Evolutionary conservation across 2,113 vertebrate species (phyloP), one percentile per base, ranked within the genome.

Genomic region (Catharus fuscescens): DNA sequence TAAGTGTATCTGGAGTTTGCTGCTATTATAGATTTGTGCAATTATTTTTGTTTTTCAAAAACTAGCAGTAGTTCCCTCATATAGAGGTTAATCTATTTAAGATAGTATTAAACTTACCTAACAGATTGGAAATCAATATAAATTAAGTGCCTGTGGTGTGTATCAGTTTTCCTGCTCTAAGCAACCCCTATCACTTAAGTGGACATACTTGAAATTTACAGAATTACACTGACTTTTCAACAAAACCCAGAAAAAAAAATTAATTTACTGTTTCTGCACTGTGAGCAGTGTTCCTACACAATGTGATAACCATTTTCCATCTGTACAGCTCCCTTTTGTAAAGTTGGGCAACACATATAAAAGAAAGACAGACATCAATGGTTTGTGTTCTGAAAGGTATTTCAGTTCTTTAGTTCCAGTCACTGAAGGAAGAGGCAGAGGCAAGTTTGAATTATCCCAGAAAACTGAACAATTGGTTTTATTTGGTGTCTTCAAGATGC

Each of bases 401-500:
- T 97, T 97, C 95, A 95, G 95, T 84, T 98, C 96, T 96, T 96
- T 97, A 97, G 97, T 97, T 97, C 97, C 97, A 97, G 96, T 97
- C 97, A 97, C 90, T 95, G 96, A 98, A 97, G 97, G 97, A 98
- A 98, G 98, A 98, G 97, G 98, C 97, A 98, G 97, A 98, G 97
- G 97, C 97, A 96, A 98, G 95, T 96, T 97, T 97, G 96, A 94
- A 94, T 96, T 96, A 97, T 97, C 95, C 96, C 96, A 97, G 88
- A 97, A 97, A 97, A 96, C 89, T 93, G 95, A 96, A 94, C 86
- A 96, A 97, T 93, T 95, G 96, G 96, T 97, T 98, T 97, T 97
- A 97, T 98, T 97, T 98, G 97, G 98, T 98, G 97, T 98, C 98
- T 98, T 99, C 99, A 99, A 97, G 99, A 99, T 98, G 99, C 98